Percentiles rank a stretch among this genome's conserved stretches.
These are phyloP conservation scores for Trichonephila clavata DNA, from an alignment of 1,140 invertebrate species.

Conservation along the genomic window DNA sequence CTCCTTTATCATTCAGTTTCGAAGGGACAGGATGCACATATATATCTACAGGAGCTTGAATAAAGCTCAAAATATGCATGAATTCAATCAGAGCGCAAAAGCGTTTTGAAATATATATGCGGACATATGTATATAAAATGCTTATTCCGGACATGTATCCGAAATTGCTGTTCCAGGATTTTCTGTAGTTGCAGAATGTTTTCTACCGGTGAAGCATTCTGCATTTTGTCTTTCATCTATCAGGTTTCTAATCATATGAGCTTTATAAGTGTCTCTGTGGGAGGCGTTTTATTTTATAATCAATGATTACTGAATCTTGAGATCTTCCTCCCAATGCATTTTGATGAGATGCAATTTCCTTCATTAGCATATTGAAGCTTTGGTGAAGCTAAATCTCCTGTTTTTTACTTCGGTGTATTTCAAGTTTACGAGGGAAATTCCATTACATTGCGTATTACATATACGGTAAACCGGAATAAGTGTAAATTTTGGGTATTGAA, in stretches of 20 bases:
- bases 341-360: constrained; percentile 22
- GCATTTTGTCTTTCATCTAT: neutral
- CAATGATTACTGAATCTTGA: neutral
- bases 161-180: constrained; percentile 33
- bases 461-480: neutral
- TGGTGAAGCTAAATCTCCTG: neutral
- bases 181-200: neutral
- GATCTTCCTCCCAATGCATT: constrained; percentile 29
- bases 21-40: neutral
- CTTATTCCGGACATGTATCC: constrained; percentile 5
- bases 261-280: constrained; percentile 17
- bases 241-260: constrained; percentile 9
- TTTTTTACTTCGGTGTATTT: neutral
- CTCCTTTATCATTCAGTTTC: neutral
- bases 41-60: neutral
- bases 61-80: constrained; percentile 41
- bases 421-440: neutral
- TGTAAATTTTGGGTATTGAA: too few species aligned
- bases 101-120: constrained; percentile 17
- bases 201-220: constrained; percentile 3
- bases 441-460: neutral
- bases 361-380: constrained; percentile 11
- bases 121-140: constrained; percentile 37
- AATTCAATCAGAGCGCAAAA: constrained; percentile 40
- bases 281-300: constrained; percentile 8